Conservation (phyloP, 2,797 vertebrate species). For the Alosa sapidissima region DNA sequence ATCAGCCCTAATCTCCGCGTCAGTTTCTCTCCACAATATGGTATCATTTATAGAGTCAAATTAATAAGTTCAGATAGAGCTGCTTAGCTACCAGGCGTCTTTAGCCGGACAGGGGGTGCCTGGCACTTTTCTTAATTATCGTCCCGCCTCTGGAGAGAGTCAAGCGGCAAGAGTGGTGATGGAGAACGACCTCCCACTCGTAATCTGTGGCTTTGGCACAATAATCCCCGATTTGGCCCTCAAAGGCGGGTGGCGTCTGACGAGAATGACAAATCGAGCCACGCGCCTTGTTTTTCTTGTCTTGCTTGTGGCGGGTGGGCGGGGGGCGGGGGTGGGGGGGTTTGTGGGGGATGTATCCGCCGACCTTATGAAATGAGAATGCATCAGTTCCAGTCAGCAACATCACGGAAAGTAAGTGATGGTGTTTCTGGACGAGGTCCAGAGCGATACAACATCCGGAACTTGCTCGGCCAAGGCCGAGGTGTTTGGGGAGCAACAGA, state of each 20-base stretch:
- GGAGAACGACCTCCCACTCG: conserved; percentile 36
- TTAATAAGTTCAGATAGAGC: conserved; percentile 17
- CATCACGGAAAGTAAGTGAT: neutral
- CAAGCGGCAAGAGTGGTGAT: conserved; percentile 35
- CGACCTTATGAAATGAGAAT: neutral
- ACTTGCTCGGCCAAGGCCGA: neutral
- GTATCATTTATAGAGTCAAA: conserved; percentile 48
- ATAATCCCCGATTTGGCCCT: conserved; percentile 34
- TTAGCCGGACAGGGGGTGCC: conserved; percentile 3
- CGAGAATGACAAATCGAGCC: conserved; percentile 3
- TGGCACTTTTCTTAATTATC: conserved; percentile 40
- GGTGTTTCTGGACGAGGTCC: neutral
- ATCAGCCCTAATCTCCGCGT: conserved; percentile 80
- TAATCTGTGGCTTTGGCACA: conserved; percentile 43
- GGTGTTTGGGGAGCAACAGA: neutral
- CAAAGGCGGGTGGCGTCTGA: neutral
- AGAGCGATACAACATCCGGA: neutral
- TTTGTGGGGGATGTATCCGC: neutral
- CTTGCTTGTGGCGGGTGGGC: neutral
- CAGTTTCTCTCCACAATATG: conserved; percentile 67
- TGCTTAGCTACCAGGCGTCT: conserved; percentile 15
- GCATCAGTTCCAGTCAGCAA: neutral
- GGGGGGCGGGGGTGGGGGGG: too few relatives aligned
- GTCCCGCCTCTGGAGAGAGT: conserved; percentile 27
- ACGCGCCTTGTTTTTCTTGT: neutral